phyloP scores from a whole-genome alignment of 2,888 invertebrate species.

The Trissolcus brochymenae region DNA sequence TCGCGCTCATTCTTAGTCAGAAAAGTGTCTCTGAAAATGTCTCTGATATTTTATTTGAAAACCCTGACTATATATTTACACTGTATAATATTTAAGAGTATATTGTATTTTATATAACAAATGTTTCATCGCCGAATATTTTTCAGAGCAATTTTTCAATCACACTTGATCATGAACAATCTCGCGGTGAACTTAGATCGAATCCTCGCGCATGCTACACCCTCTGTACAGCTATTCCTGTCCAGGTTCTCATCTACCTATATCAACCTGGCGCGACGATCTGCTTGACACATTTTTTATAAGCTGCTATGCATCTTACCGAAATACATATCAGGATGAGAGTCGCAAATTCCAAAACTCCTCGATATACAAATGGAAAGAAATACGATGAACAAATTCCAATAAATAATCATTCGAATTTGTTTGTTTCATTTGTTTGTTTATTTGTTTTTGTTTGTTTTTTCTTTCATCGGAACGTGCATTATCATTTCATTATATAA shows the following conservation, averaged over 20 bases:
- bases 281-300: slow-evolving; percentile 44
- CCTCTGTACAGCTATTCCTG: slow-evolving; percentile 42
- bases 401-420: too few species aligned
- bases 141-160: slow-evolving; percentile 47
- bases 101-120: slow-evolving; percentile 24
- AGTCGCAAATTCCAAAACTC: too few species aligned
- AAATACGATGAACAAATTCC: too few species aligned
- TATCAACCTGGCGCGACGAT: slow-evolving; percentile 22
- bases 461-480: too few species aligned
- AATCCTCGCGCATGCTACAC: slow-evolving; percentile 53
- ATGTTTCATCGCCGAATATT: slow-evolving; percentile 14
- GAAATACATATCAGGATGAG: slow-evolving; percentile 18
- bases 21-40: slow-evolving; percentile 50
- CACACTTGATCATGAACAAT: slow-evolving; percentile 25
- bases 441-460: too few species aligned
- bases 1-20: slow-evolving; percentile 58
- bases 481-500: too few species aligned
- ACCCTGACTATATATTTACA: neutral
- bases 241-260: slow-evolving; percentile 6
- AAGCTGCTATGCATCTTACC: slow-evolving; percentile 46
- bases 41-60: neutral
- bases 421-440: too few species aligned
- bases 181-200: slow-evolving; percentile 33
- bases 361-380: too few species aligned
- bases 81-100: neutral